Percentiles rank a stretch among this genome's conserved stretches.
Conservation (phyloP, 2,797 vertebrate species). For the Phrynocephalus forsythii region DNA sequence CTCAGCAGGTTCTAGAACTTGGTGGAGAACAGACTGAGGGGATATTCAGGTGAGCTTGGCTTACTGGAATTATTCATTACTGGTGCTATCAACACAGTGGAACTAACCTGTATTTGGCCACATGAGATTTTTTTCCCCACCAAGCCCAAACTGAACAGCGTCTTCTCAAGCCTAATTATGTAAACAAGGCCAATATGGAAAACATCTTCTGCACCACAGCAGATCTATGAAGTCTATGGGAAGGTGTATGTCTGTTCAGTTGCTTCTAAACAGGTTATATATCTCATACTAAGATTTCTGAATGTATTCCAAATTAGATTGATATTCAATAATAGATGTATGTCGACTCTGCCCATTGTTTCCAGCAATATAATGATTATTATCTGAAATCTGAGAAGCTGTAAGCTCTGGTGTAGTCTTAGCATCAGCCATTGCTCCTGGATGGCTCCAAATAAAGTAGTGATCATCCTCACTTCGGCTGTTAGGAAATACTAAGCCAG, state of each 20-base stretch:
- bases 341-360: not conserved
- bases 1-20: conserved; percentile 88
- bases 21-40: conserved; percentile 91
- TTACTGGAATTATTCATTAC: not conserved
- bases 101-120: not conserved
- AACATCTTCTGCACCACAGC: not conserved
- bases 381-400: conserved; percentile 9
- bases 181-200: not conserved
- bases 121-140: not conserved
- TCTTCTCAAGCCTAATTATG: not conserved
- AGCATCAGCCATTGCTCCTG: not conserved
- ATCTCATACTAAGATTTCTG: not conserved
- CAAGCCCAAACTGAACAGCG: not conserved
- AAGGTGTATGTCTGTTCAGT: not conserved
- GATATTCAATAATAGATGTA: not conserved
- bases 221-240: not conserved
- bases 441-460: not conserved
- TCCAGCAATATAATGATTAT: not conserved
- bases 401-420: not conserved
- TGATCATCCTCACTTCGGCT: not conserved
- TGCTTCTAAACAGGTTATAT: not conserved
- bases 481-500: not conserved
- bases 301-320: not conserved
- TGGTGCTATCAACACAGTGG: not conserved
- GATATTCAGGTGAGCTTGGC: conserved; percentile 87